phyloP scores from a whole-genome alignment of 2,888 invertebrate species.

The Hirtodrosophila histrioides region DNA sequence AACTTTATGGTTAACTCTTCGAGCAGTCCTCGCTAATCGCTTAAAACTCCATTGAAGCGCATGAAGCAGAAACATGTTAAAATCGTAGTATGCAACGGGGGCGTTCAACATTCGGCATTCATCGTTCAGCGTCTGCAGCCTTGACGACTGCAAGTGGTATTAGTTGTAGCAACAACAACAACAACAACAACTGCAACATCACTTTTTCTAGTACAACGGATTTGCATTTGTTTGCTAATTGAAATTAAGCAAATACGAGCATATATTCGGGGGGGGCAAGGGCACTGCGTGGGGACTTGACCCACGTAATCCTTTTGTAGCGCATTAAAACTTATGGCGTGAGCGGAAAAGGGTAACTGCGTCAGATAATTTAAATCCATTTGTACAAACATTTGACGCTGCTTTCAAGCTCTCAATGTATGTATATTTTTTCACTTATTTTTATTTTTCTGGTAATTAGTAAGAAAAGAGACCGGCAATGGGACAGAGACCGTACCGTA shows the following conservation, averaged over 20 bases:
- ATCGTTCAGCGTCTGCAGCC: conserved; percentile 61
- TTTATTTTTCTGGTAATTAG: conserved; percentile 64
- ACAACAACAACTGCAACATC: conserved; percentile 19
- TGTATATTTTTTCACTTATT: background rate
- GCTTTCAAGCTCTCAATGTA: conserved; percentile 47
- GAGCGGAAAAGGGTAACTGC: conserved; percentile 19
- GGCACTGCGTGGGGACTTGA: conserved; percentile 44
- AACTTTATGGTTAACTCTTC: background rate
- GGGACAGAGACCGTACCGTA: conserved; percentile 4
- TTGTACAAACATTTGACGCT: conserved; percentile 67
- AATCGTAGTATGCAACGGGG: conserved; percentile 36
- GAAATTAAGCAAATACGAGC: conserved; percentile 75
- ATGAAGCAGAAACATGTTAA: conserved; percentile 24
- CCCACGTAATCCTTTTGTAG: conserved; percentile 84
- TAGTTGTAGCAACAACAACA: conserved; percentile 57
- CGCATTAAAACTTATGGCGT: conserved; percentile 53
- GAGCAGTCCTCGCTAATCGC: conserved; percentile 24
- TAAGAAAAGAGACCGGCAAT: conserved; percentile 45
- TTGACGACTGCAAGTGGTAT: conserved; percentile 79
- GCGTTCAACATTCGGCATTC: too few relatives aligned
- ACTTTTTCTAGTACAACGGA: conserved; percentile 67
- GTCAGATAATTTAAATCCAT: conserved; percentile 81
- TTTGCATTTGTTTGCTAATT: conserved; percentile 79
- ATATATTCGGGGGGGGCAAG: background rate
- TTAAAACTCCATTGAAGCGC: conserved; percentile 34